phyloP scores from a whole-genome alignment of 2,888 invertebrate species.

The Drosophila picticornis region DNA sequence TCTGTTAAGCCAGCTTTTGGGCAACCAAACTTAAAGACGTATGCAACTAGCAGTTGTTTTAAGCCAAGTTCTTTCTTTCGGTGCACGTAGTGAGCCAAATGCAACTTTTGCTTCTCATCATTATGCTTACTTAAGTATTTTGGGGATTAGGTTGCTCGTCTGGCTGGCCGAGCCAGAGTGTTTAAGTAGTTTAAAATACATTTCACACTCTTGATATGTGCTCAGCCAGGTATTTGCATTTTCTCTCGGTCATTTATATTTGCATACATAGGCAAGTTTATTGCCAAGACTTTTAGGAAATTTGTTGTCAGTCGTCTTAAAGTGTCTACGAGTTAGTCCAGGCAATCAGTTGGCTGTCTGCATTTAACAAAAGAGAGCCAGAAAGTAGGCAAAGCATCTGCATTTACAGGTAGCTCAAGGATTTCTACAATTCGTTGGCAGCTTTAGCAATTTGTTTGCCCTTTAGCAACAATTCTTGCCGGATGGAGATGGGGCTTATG shows the following conservation, averaged over 20 bases:
- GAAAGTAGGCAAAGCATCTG: conserved; percentile 21
- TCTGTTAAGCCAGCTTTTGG: conserved; percentile 34
- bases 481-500: conserved; percentile 13
- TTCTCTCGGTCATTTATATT: not conserved
- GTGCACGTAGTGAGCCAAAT: conserved; percentile 7
- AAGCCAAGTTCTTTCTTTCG: not conserved
- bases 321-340: conserved; percentile 10
- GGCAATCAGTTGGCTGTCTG: conserved; percentile 32
- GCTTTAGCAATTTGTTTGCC: conserved; percentile 54
- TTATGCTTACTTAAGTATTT: conserved; percentile 24
- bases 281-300: conserved; percentile 5
- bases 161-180: conserved; percentile 7
- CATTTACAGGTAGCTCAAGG: conserved; percentile 27
- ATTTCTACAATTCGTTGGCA: conserved; percentile 56
- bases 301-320: conserved; percentile 41
- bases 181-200: conserved; percentile 3
- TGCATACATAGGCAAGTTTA: not conserved
- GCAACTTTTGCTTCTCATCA: conserved; percentile 17
- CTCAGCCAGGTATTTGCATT: conserved; percentile 24
- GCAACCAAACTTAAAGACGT: conserved; percentile 28
- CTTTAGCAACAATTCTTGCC: conserved; percentile 24
- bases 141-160: conserved; percentile 5
- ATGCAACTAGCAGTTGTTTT: conserved; percentile 3
- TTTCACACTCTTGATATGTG: conserved; percentile 4
- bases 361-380: conserved; percentile 21